phyloP scores from a whole-genome alignment of 2,797 vertebrate species.

The Danio choprae region DNA sequence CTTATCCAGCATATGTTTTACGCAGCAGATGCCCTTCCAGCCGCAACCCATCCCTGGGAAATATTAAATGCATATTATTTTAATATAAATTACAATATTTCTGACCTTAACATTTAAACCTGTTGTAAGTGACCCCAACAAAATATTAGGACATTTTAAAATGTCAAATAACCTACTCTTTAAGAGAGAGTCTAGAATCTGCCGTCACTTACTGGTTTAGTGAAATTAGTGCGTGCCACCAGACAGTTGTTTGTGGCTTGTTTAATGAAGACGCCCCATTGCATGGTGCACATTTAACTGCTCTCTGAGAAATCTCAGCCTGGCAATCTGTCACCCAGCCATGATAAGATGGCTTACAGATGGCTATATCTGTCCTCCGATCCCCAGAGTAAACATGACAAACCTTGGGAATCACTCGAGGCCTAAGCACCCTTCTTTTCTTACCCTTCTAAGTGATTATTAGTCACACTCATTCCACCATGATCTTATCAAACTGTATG shows the following conservation, averaged over 20 bases:
- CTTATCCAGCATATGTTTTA: no score
- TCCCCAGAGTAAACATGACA: conserved; percentile 62
- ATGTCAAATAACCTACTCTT: no score
- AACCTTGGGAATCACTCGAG: conserved; percentile 56
- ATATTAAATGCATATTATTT: no score
- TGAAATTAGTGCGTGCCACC: conserved; percentile 73
- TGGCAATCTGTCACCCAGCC: conserved; percentile 67
- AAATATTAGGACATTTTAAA: background rate
- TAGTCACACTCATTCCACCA: conserved; percentile 60
- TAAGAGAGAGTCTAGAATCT: background rate
- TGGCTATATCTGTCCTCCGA: conserved; percentile 48
- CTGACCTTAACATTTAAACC: background rate
- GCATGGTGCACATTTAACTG: conserved; percentile 65
- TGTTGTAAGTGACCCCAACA: background rate
- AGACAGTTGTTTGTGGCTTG: conserved; percentile 65
- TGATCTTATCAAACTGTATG: conserved; percentile 67
- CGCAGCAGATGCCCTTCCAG: no score
- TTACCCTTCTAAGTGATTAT: conserved; percentile 57
- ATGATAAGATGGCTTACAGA: conserved; percentile 67
- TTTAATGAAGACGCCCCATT: conserved; percentile 61
- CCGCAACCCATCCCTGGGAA: no score
- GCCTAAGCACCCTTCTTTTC: conserved; percentile 51
- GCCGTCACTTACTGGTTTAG: background rate
- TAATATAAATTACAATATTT: no score
- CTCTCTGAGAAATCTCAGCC: conserved; percentile 63